These are phyloP conservation scores for Valencia hispanica DNA, from an alignment of 2,797 vertebrate genomes.

Conservation along the genomic window DNA sequence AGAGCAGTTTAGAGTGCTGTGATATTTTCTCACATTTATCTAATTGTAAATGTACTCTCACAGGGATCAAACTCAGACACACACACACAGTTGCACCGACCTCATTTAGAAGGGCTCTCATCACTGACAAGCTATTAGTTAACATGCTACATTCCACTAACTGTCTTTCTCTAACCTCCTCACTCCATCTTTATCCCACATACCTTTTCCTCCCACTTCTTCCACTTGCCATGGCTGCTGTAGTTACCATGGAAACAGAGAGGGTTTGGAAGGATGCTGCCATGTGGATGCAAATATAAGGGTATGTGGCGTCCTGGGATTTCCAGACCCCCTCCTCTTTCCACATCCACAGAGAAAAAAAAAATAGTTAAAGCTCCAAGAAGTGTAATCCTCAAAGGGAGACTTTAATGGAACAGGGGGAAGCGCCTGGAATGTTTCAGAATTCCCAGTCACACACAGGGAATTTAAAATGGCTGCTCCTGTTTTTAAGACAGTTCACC, in stretches of 20 bases:
- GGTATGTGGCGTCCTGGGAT: conserved; percentile 53
- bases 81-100: background rate
- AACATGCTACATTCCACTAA: conserved; percentile 60
- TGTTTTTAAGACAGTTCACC: conserved; percentile 10
- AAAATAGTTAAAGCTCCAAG: conserved; percentile 43
- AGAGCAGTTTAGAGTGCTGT: conserved; percentile 8
- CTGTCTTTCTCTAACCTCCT: conserved; percentile 43
- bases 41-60: conserved; percentile 28
- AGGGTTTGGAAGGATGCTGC: conserved; percentile 64
- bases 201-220: conserved; percentile 55
- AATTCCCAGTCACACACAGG: conserved; percentile 4
- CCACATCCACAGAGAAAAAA: conserved; percentile 53
- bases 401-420: background rate
- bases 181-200: conserved; percentile 43
- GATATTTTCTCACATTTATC: conserved; percentile 15
- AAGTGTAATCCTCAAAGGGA: conserved; percentile 8
- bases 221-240: conserved; percentile 59
- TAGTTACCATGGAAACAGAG: conserved; percentile 80
- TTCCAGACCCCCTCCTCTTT: conserved; percentile 22
- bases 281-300: conserved; percentile 58
- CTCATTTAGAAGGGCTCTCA: conserved; percentile 34
- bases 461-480: conserved; percentile 2
- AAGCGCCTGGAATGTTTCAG: background rate
- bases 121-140: conserved; percentile 55
- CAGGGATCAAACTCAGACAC: conserved; percentile 4